Evolutionary conservation across 2,797 vertebrate species (phyloP), one percentile per base, ranked within the genome.

Genomic region (Urophycis tenuis): DNA sequence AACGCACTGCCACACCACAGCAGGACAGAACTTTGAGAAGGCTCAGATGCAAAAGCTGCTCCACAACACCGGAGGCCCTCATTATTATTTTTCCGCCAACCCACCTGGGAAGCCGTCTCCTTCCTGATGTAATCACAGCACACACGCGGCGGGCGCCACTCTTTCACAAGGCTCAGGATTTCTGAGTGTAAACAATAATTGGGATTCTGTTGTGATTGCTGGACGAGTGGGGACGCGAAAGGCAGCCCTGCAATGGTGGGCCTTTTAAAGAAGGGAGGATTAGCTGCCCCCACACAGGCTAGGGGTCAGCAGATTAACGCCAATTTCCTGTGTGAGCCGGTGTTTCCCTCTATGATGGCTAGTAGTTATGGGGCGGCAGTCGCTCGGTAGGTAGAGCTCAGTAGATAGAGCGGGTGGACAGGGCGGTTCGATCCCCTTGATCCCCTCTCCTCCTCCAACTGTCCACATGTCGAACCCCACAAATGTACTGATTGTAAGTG

Each of bases 191-290:
- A 29, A 67, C 60, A 67, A 29, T 67, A 25, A 67, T 67, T 14
- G 60, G 0, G 10, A 25, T 67, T 25, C 9, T 67, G 12, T 67
- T 67, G 60, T 64, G n/a, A 25, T n/a, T 9, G 53, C 74, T 83
- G 85, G 89, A 92, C 90, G 90, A 89, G 80, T 79, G 71, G 75
- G 85, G 83, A 88, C 81, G 82, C 79, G 85, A 88, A 78, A 78
- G 86, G 78, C 79, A 79, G 79, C 85, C 80, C 83, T 49, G 2
- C 77, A 81, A 82, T 78, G 76, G 75, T 29, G 72, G 85, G 78
- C 78, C 78, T 83, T 45, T 83, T 45, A 82, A 77, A 45, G 75
- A 70, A 80, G 73, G 85, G 78, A 87, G 85, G 85, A 84, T 88
- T 78, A 22, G 75, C 72, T 75, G 79, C 49, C 34, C 31, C 36